Evolutionary conservation across 2,797 vertebrate species (phyloP), one percentile per base, ranked within the genome.

Genomic region (Avahi laniger): DNA sequence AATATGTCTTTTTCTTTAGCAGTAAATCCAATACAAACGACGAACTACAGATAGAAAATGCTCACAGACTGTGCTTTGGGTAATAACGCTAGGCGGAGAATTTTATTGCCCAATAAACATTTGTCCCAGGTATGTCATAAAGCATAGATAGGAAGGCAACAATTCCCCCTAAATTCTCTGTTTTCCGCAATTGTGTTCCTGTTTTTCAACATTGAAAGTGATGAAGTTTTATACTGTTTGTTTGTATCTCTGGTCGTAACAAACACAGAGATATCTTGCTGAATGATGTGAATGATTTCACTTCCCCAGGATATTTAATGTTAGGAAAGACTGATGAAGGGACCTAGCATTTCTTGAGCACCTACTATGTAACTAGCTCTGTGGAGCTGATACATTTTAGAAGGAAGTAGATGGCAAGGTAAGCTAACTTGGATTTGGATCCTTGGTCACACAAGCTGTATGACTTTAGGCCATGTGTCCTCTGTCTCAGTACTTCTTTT

Each of bases 161-260:
- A 75, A 46, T 20, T 72, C 22, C 9, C 8, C n/a, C 7, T 81
- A 90, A 92, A 78, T 75, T 57, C 7, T 76, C 41, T 93, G 22
- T 87, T 79, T 85, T 70, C 65, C n/a, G 89, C 84, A 92, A 28
- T 35, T 84, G 14, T 43, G 33, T 89, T 92, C 33, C 41, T 75
- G 61, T 78, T 97, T 85, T 91, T 95, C 78, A 96, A 86, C 50
- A 72, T 54, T 79, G 7, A 93, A 91, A 81, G 10, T 84, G 20
- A 18, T 69, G 5, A 91, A 28, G 14, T 72, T 91, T 91, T 90
- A 26, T 30, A 35, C 24, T 33, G 0, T 81, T 86, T 88, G 24
- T 63, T 86, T 84, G 28, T 63, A 70, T 30, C 52, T 89, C 43
- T 61, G 38, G 78, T 95, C 46, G 61, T 63, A 91, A n/a, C 14